Evolutionary conservation across 1,140 invertebrate genomes (phyloP), one percentile per base, ranked within the genome.

Genomic region (Oryzaephilus surinamensis): DNA sequence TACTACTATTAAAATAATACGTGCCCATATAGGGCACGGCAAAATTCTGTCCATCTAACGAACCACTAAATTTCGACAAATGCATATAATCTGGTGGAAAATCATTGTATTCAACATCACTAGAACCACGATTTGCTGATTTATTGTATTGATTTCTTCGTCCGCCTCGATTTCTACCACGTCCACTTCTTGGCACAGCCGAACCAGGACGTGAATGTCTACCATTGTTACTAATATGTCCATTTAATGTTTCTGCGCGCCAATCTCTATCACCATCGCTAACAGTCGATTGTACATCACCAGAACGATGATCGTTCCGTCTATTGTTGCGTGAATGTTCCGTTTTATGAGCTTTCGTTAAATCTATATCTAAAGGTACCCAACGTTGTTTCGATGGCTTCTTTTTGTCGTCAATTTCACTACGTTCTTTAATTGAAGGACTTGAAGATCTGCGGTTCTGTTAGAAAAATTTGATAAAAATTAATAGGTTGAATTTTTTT

Each of bases 311-410:
- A 12, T 39, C 32, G 12, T 47, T 36, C 24, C 49, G 45, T 29
- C 46, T 34, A 18, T 34, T 30, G n/a, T n/a, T n/a, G n/a, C n/a
- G n/a, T 6, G 38, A 44, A 23, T 48, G 30, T 12, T 57, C 49
- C 11, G 46, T 46, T 37, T 46, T 50, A 28, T 46, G 41, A 7
- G 43, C 45, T 54, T 77, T 78, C 3, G 66, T 57, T 41, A 79
- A 46, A 48, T 82, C 78, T 38, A 85, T 79, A 49, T 79, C 77
- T 32, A 84, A 56, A 14, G 79, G 81, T 27, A 83, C 73, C 82
- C 82, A 85, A 63, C 81, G 83, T 47, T 81, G 76, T 58, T 81
- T 82, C 30, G 66, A 70, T 32, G 58, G 51, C 43, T 65, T 66
- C 39, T 48, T 52, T 33, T 54, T 57, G 16, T 55, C 53, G 13